A percentile compares a stretch with the other conserved stretches of the same genome.
These are phyloP conservation scores for Labroides dimidiatus DNA, from an alignment of 2,797 vertebrate genomes.

Conservation along the genomic window DNA sequence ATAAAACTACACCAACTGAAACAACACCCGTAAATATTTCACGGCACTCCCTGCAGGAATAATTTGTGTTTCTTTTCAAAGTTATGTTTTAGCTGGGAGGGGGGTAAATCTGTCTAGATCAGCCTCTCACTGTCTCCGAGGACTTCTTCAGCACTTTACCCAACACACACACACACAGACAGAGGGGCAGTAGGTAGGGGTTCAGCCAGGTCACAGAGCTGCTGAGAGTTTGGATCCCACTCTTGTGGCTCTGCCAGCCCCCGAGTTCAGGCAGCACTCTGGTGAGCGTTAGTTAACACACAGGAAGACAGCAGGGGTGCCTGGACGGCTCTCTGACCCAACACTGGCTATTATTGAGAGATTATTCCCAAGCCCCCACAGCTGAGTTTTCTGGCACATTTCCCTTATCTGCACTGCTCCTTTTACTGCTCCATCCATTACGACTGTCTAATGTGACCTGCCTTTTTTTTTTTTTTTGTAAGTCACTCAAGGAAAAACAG, in stretches of 20 bases:
- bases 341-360: conserved; percentile 79
- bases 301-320: conserved; percentile 66
- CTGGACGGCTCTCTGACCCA: conserved; percentile 79
- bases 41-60: conserved; percentile 60
- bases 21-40: conserved; percentile 76
- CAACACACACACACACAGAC: conserved; percentile 38
- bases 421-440: conserved; percentile 72
- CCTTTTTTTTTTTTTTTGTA: conserved; percentile 71
- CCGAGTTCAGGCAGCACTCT: conserved; percentile 67
- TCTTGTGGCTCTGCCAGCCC: conserved; percentile 64
- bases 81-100: conserved; percentile 59
- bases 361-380: conserved; percentile 81
- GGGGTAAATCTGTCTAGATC: conserved; percentile 67
- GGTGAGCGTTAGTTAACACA: conserved; percentile 85
- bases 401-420: conserved; percentile 73
- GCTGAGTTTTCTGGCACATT: conserved; percentile 75
- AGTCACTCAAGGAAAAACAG: conserved; percentile 68
- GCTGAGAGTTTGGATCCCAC: conserved; percentile 68
- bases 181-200: conserved; percentile 56
- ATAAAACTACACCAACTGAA: conserved; percentile 73
- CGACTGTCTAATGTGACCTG: conserved; percentile 77
- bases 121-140: conserved; percentile 51
- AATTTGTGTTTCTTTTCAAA: conserved; percentile 73
- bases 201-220: conserved; percentile 68
- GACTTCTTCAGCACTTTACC: conserved; percentile 39